Base-by-base conservation (phyloP, 2,797 vertebrate species). In the Channa striata region DNA sequence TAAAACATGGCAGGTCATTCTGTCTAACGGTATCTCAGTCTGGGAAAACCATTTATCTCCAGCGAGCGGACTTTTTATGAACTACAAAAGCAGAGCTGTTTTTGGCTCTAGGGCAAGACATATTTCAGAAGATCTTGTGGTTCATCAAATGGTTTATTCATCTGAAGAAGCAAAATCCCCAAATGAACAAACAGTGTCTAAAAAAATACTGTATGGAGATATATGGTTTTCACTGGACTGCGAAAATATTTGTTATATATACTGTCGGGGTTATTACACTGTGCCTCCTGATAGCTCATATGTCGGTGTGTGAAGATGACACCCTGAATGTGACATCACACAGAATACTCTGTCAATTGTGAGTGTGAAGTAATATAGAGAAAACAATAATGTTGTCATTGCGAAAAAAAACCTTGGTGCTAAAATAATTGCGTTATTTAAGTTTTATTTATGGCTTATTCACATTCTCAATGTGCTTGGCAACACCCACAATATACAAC, bases 401-500 rank as follows among this genome's bases (percentile, higher is more conserved):
- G 1, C 10, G 52, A 43, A 43, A 17, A 17, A 34, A 51, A 40
- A 20, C 7, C 37, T 34, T 9, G 39, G 8, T 8, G 5, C 58
- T 23, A 36, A 12, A 53, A 53, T 25, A 59, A 65, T 17, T 16
- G 46, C 19, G 25, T 19, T 65, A 52, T 10, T 46, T 33, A 16
- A 51, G 19, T n/a, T 42, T 58, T 7, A 37, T 33, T 19, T 19
- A 19, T 13, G 20, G 23, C 21, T 57, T 17, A 48, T 13, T 46
- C 39, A 14, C 17, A 40, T 47, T 53, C 39, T 77, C 9, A 34
- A 39, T 56, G 8, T 52, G 16, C 48, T 68, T 61, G 44, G 19
- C 37, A 59, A 17, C 69, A 42, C 23, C 72, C 57, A 68, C 59
- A 63, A 78, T 65, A 60, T n/a, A 69, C 44, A 52, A 30, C 34